Base-by-base conservation (phyloP, 2,113 vertebrate species). In the Brachyistius frenatus region DNA sequence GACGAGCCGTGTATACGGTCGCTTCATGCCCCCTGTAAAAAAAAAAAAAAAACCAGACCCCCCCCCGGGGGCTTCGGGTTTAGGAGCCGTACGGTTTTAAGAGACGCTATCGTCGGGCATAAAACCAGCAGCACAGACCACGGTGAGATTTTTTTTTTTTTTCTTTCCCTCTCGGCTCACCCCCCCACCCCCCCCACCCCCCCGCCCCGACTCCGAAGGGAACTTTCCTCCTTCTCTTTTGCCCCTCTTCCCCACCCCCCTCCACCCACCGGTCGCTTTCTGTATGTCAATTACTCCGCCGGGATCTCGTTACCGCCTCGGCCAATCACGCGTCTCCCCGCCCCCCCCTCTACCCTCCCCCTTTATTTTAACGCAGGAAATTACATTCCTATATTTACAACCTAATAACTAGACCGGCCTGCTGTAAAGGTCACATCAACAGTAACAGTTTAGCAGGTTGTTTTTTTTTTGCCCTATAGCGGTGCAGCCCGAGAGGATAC, bases 361-460 rank as follows among this genome's bases (percentile, higher is more conserved):
- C 57, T 36, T 86, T 89, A 91, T 90, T 23, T 93, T 91, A 93
- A 91, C 78, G 75, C 85, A 57, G 86, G 66, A 78, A 88, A 88
- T 90, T 85, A 84, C 84, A 73, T 70, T 87, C 39, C 76, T 86
- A 44, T 90, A 90, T 91, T 89, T 86, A 89, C 88, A 85, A 77
- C 89, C 74, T 84, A 88, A 81, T 87, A 84, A 90, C 66, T 41
- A 73, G 78, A 60, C 72, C 7, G 79, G 81, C 71, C 64, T 7
- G 54, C 66, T 85, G 82, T 74, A 92, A 91, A 93, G 89, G 90
- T 92, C 91, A 92, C 75, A 80, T 88, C 76, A 90, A 87, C 81
- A 83, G 66, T 85, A 90, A 87, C 81, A 83, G 66, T 85, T 89
- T 75, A 81, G 73, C 64, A 41, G 69, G 23, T 23, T 23, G 1